Percentiles rank a stretch among this genome's conserved stretches.
phyloP scores from a whole-genome alignment of 2,113 vertebrate genomes.

The Paracanthobrama guichenoti region DNA sequence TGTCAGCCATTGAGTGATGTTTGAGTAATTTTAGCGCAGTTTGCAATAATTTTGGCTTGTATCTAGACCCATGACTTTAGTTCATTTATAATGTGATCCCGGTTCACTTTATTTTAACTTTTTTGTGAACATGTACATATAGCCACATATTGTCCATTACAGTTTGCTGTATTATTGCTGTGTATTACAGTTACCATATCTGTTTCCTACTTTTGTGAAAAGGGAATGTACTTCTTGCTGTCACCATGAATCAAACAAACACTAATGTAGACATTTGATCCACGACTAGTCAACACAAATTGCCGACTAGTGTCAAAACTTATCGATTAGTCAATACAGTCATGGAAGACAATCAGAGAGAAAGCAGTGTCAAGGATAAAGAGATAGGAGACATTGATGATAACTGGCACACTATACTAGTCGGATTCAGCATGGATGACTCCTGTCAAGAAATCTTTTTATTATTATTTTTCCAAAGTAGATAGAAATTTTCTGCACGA shows the following conservation, averaged over 20 bases:
- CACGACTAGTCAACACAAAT: background rate
- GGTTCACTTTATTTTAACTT: background rate
- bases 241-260: background rate
- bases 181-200: too few species aligned
- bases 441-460: background rate
- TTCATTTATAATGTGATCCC: background rate
- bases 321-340: background rate
- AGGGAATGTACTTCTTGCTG: background rate
- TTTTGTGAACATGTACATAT: background rate
- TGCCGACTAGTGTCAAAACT: background rate
- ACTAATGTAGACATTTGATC: background rate
- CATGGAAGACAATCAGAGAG: background rate
- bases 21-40: background rate
- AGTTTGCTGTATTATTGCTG: too few species aligned
- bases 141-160: too few species aligned
- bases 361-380: slow-evolving; percentile 15
- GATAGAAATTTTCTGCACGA: background rate
- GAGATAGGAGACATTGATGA: background rate
- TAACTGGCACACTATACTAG: background rate
- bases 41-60: background rate
- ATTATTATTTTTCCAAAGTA: background rate
- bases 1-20: background rate
- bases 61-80: background rate
- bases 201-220: too few species aligned
- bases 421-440: background rate